A percentile compares a stretch with the other conserved stretches of the same genome.
phyloP scores from a whole-genome alignment of 2,797 vertebrate genomes.

The Squalus acanthias region DNA sequence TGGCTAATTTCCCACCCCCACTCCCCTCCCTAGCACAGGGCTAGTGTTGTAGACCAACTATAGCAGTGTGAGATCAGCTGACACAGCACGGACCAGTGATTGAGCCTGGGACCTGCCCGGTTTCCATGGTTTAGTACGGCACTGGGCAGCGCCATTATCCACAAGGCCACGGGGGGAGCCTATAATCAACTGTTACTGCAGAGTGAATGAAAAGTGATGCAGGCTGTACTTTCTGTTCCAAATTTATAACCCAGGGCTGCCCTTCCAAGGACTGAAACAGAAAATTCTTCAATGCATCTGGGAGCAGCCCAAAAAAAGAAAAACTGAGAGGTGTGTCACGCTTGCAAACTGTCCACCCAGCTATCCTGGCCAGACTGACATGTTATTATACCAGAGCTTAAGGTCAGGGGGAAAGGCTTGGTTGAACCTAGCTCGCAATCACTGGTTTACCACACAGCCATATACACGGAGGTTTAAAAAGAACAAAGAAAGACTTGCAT shows the following conservation, averaged over 20 bases:
- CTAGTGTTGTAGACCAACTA: neutral
- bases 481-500: neutral
- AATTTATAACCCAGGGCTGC: neutral
- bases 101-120: neutral
- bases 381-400: neutral
- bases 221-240: neutral
- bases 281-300: neutral
- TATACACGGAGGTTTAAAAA: neutral
- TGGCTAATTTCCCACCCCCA: neutral
- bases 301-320: neutral
- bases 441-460: neutral
- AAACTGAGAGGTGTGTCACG: neutral
- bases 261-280: neutral
- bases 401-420: neutral
- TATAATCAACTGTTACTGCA: neutral
- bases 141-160: neutral
- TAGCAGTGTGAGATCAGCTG: neutral
- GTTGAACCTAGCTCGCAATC: neutral
- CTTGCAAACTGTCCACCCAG: neutral
- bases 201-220: neutral
- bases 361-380: neutral
- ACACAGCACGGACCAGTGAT: neutral
- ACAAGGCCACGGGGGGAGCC: neutral
- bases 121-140: neutral
- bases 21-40: neutral